These are phyloP conservation scores for Ia io DNA, from an alignment of 2,113 vertebrate genomes.

Conservation along the genomic window DNA sequence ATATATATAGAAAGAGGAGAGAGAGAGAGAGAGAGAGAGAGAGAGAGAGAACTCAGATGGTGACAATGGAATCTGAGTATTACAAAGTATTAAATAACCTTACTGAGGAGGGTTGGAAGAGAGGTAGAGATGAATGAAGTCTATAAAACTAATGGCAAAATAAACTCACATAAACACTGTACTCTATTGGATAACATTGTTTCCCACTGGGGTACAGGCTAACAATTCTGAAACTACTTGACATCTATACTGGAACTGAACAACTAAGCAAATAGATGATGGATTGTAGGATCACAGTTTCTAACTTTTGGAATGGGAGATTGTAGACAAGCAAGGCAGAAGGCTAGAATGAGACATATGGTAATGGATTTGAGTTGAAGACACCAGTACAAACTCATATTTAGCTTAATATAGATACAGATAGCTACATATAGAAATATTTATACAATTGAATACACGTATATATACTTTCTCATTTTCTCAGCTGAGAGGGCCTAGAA, in stretches of 20 bases:
- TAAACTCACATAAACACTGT: background rate
- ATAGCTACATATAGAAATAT: background rate
- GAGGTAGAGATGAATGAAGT: background rate
- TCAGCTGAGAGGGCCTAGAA: background rate
- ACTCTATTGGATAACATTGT: background rate
- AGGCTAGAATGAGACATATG: background rate
- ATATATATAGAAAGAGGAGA: background rate
- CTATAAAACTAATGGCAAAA: background rate
- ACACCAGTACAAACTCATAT: background rate
- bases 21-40: background rate
- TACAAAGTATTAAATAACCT: background rate
- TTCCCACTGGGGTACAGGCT: background rate
- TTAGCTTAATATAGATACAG: background rate
- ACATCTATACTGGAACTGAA: background rate
- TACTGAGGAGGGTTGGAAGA: background rate
- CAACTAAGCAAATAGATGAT: background rate
- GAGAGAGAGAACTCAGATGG: background rate
- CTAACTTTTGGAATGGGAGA: background rate
- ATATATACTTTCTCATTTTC: background rate
- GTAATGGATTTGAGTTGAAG: background rate
- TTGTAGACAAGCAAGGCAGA: background rate
- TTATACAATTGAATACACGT: background rate
- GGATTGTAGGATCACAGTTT: background rate
- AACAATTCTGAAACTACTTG: background rate
- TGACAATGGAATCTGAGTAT: background rate